Conservation (phyloP, 2,797 vertebrate genomes). For the Scyliorhinus canicula region DNA sequence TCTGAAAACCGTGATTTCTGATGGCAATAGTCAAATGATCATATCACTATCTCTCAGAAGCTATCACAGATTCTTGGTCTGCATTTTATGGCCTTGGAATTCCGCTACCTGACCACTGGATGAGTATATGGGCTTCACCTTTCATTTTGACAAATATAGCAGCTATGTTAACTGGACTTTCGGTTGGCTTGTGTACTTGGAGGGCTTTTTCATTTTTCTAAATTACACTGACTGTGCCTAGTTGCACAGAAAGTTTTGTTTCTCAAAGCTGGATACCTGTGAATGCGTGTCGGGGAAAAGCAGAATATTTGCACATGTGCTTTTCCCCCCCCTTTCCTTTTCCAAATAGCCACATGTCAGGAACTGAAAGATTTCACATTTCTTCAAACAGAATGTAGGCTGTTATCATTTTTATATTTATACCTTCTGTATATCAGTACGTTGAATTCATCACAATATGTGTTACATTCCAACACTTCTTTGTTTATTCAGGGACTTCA, state of each 20-base stretch:
- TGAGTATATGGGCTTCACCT: not conserved
- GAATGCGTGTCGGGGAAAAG: not conserved
- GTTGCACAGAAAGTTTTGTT: not conserved
- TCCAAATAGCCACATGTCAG: constrained; percentile 1
- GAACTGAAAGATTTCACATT: not conserved
- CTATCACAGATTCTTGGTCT: not conserved
- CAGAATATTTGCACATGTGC: not conserved
- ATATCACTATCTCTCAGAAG: not conserved
- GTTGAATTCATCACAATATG: constrained; percentile 36
- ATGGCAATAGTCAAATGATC: not conserved
- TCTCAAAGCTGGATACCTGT: not conserved
- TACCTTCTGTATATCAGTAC: constrained; percentile 24
- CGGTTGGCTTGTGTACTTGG: not conserved
- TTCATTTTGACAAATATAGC: not conserved
- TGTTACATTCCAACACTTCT: constrained; percentile 33
- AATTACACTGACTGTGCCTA: not conserved
- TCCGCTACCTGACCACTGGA: not conserved
- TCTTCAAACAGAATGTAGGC: not conserved
- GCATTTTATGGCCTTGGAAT: not conserved
- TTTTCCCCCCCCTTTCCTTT: not conserved
- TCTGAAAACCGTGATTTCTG: not conserved
- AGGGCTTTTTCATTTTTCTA: not conserved
- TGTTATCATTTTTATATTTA: constrained; percentile 35
- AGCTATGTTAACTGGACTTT: not conserved
- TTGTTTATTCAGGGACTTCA: constrained; percentile 37